Evolutionary conservation across 2,888 invertebrate genomes (phyloP).

Genomic region (Cacoxenus indagator): DNA sequence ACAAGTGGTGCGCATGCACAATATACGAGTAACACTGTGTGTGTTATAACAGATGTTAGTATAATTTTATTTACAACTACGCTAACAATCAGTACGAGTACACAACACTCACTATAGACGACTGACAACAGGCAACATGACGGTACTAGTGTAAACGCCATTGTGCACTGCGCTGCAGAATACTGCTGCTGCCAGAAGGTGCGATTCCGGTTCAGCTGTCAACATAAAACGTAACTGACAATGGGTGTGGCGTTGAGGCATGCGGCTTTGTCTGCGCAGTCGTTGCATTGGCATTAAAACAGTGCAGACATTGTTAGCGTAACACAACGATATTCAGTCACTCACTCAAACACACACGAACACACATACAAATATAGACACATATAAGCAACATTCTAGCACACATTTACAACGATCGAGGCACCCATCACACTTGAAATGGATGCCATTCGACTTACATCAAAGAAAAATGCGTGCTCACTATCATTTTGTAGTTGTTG

Average conservation of each 20-base stretch:
- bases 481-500: neutral
- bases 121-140: neutral
- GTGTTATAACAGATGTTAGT: too few relatives aligned
- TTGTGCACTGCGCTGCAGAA: neutral
- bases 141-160: neutral
- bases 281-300: neutral
- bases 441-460: neutral
- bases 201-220: slow-evolving; percentile 24
- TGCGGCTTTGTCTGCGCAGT: neutral
- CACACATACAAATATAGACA: neutral
- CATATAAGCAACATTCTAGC: neutral
- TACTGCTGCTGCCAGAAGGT: slow-evolving; percentile 11
- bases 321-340: neutral
- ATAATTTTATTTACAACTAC: too few relatives aligned
- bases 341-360: slow-evolving; percentile 1
- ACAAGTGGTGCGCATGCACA: neutral
- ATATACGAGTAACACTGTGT: slow-evolving; percentile 15
- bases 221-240: slow-evolving; percentile 28
- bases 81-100: too few relatives aligned
- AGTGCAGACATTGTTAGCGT: neutral
- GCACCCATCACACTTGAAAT: neutral
- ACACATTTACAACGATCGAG: neutral
- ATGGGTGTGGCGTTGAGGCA: slow-evolving; percentile 6
- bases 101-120: neutral
- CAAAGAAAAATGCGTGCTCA: neutral